phyloP scores from a whole-genome alignment of 23 tunicate species.

The Trididemnum nubilum region DNA sequence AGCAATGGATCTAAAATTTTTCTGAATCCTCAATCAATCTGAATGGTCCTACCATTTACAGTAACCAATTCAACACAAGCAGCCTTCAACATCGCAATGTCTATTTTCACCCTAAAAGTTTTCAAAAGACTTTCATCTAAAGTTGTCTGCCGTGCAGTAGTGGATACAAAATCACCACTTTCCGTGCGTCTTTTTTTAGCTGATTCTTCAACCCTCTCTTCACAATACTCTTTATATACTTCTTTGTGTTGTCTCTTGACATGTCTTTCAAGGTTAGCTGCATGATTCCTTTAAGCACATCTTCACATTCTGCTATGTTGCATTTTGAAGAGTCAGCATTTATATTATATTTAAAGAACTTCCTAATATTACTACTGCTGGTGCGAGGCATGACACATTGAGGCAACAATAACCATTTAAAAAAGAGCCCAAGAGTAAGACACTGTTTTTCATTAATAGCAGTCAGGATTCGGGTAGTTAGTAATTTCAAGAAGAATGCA shows the following conservation, averaged over 20 bases:
- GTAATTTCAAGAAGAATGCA: not conserved
- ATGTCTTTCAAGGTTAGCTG: constrained; percentile 36
- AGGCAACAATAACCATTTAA: not conserved
- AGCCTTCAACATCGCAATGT: not conserved
- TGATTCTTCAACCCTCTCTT: constrained; percentile 4
- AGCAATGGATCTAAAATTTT: constrained; percentile 36
- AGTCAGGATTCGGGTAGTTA: not conserved
- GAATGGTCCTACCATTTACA: constrained; percentile 44
- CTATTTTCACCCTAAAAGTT: constrained; percentile 36
- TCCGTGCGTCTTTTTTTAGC: not conserved
- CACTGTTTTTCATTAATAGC: not conserved
- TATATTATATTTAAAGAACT: constrained; percentile 10
- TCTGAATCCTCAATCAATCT: constrained; percentile 16
- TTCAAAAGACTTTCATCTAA: constrained; percentile 25
- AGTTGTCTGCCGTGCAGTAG: constrained; percentile 16
- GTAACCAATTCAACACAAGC: constrained; percentile 47
- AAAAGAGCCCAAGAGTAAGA: not conserved
- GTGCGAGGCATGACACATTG: constrained; percentile 12
- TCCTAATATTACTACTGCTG: constrained; percentile 12
- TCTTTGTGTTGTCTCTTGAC: constrained; percentile 12
- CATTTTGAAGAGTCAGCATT: constrained; percentile 1
- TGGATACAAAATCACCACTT: not conserved
- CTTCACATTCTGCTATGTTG: constrained; percentile 12
- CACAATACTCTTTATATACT: not conserved
- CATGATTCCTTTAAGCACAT: constrained; percentile 14